A percentile compares a stretch with the other conserved stretches of the same genome.
These are phyloP conservation scores for Cosmopolites sordidus DNA, from an alignment of 2,888 invertebrate genomes.

Conservation along the genomic window DNA sequence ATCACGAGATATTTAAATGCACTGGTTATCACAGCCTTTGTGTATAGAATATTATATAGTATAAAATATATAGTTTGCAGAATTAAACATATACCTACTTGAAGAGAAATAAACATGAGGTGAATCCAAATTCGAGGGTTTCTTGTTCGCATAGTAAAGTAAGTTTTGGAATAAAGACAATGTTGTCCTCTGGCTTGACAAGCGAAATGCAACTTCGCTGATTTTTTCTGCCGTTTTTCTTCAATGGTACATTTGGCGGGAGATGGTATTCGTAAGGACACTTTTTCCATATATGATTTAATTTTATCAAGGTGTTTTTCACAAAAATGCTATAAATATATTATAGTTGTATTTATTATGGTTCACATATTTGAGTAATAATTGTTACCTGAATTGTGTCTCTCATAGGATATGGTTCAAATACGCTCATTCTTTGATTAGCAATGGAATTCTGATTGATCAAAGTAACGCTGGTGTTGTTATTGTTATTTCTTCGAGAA, in stretches of 20 bases:
- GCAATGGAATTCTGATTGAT: constrained; percentile 50
- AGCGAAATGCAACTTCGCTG: constrained; percentile 82
- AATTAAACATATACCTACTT: no score
- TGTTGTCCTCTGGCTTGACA: constrained; percentile 80
- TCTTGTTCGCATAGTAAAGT: constrained; percentile 74
- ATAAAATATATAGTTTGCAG: no score
- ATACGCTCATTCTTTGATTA: constrained; percentile 69
- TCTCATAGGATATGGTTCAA: constrained; percentile 87
- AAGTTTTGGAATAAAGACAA: constrained; percentile 79
- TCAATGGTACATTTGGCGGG: constrained; percentile 93
- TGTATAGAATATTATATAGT: no score
- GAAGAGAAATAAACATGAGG: constrained; percentile 90
- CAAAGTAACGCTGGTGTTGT: constrained; percentile 73
- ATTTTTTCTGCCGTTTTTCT: constrained; percentile 81
- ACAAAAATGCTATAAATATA: constrained; percentile 67
- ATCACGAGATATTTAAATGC: no score
- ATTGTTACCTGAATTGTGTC: constrained; percentile 71
- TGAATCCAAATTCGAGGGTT: constrained; percentile 90
- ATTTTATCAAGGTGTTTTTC: constrained; percentile 92
- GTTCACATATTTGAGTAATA: no score
- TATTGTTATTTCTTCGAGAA: constrained; percentile 49
- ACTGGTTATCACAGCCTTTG: no score
- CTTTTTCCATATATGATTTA: constrained; percentile 84
- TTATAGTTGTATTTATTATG: neutral
- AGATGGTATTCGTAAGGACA: constrained; percentile 78